Evolutionary conservation across 2,113 vertebrate genomes (phyloP), one percentile per base, ranked within the genome.

Genomic region (Pholis gunnellus): DNA sequence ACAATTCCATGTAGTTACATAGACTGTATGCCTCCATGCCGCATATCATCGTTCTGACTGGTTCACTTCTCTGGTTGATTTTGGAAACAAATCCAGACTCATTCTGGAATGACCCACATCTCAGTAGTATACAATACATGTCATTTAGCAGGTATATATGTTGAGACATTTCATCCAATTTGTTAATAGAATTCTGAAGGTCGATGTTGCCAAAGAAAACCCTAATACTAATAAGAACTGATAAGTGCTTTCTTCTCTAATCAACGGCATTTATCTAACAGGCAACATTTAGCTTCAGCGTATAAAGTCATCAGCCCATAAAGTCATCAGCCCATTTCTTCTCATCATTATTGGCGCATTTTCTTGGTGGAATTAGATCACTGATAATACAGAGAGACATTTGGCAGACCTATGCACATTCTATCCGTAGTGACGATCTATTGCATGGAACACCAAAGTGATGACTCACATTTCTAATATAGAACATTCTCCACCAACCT

Each of bases 1-100:
- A 36, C 61, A 72, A 73, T 88, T 86, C 89, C 94, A 95, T 95
- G 86, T 93, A 95, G 84, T 86, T 72, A 77, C 79, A 87, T 93
- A 95, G 82, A 89, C 84, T 93, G 87, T 90, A 75, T 83, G 83
- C 89, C 87, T 92, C 90, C 93, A 93, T 94, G 91, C 91, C 84
- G 70, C 85, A 88, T 87, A 89, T 92, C 94, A 95, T 96, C 89
- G 87, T 93, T 86, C 85, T 94, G 92, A 88, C 87, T 91, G 87
- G 87, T 90, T 87, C 90, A 88, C 89, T 82, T 86, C 73, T 94
- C 78, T 92, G 79, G 87, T 84, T 93, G 82, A 87, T 88, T 87
- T 87, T 87, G 74, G 72, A 80, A 90, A 91, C 90, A 91, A 88
- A 64, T 82, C 69, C 86, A 57, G 86, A 90, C 82, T 75, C 93